phyloP scores from a whole-genome alignment of 1,140 invertebrate genomes.

The Nephila pilipes region DNA sequence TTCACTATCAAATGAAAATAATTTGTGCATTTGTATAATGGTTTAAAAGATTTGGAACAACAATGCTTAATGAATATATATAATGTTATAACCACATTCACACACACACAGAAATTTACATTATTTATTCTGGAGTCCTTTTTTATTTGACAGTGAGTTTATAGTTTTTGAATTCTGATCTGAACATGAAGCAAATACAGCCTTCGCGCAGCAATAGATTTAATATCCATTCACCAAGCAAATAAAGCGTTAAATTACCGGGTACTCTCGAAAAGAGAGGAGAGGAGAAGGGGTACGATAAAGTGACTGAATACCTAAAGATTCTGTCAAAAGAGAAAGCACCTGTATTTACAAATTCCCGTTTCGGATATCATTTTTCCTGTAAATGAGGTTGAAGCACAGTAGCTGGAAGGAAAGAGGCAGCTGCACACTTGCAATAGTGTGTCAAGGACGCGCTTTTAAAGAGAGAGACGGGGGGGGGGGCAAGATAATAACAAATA shows the following conservation, averaged over 20 bases:
- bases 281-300: background rate
- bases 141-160: too few relatives aligned
- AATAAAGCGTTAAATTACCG: background rate
- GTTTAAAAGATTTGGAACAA: too few relatives aligned
- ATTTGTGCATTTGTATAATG: too few relatives aligned
- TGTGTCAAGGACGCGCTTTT: constrained; percentile 50
- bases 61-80: too few relatives aligned
- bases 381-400: background rate
- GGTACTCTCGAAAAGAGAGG: background rate
- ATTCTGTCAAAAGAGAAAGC: constrained; percentile 3
- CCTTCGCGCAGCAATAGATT: background rate
- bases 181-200: too few relatives aligned
- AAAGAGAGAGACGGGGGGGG: background rate
- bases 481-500: background rate
- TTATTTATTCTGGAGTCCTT: too few relatives aligned
- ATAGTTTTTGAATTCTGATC: too few relatives aligned
- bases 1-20: too few relatives aligned
- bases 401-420: constrained; percentile 16
- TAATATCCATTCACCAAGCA: background rate
- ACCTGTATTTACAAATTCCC: constrained; percentile 63
- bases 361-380: constrained; percentile 38
- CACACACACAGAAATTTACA: too few relatives aligned
- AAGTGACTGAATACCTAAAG: background rate
- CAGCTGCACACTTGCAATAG: background rate
- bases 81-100: too few relatives aligned